These are phyloP conservation scores for Indicator indicator DNA, from an alignment of 2,113 vertebrate genomes.

Conservation along the genomic window DNA sequence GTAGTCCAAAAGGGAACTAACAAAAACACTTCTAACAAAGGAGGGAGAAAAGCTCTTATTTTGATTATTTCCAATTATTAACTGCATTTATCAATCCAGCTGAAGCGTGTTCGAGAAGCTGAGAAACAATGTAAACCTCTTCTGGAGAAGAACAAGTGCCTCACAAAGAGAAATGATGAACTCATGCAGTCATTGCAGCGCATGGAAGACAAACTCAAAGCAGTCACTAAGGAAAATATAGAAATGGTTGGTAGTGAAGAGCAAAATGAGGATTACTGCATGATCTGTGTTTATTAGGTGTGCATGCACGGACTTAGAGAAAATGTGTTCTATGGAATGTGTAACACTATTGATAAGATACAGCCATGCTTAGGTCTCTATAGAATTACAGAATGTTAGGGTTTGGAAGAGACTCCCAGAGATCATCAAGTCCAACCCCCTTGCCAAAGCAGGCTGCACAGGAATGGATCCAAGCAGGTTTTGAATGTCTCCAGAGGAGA, in stretches of 20 bases:
- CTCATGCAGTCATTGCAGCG: conserved; percentile 92
- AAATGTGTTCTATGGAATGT: neutral
- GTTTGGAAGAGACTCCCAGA: no score
- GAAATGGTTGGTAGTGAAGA: conserved; percentile 88
- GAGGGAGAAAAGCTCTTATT: neutral
- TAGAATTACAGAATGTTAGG: no score
- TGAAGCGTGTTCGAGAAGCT: conserved; percentile 93
- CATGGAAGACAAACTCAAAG: conserved; percentile 94
- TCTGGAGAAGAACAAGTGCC: conserved; percentile 97
- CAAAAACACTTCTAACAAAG: neutral
- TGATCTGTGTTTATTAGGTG: neutral
- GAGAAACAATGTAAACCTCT: conserved; percentile 97
- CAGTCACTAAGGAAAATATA: conserved; percentile 89
- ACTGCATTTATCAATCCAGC: conserved; percentile 67
- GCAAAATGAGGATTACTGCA: neutral
- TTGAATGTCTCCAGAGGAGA: no score
- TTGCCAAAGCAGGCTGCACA: no score
- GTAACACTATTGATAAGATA: neutral
- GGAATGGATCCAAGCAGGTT: no score
- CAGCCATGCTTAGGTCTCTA: neutral
- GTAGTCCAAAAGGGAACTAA: neutral
- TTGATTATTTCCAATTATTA: neutral
- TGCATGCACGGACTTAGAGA: neutral
- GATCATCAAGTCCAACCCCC: no score
- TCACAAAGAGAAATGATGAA: conserved; percentile 95